Conservation (phyloP, 2,113 vertebrate species). For the Cottus gobio region DNA sequence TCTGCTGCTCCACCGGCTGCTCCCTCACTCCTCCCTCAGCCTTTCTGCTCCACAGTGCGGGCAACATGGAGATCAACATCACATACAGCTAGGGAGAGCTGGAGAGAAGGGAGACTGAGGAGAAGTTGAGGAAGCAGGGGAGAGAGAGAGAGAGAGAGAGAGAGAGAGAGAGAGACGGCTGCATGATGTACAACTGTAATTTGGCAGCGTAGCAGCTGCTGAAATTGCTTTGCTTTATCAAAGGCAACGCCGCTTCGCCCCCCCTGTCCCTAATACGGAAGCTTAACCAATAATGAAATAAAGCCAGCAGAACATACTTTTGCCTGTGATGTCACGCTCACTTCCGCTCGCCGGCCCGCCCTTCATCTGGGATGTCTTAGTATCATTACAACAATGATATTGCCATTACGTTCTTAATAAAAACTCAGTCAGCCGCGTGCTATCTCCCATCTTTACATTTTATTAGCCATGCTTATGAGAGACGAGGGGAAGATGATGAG, state of each 20-base stretch:
- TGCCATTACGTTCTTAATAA: slow-evolving; percentile 76
- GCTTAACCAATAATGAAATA: slow-evolving; percentile 77
- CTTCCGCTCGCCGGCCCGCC: slow-evolving; percentile 48
- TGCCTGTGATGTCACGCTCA: slow-evolving; percentile 73
- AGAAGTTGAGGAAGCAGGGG: slow-evolving; percentile 55
- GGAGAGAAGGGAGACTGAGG: slow-evolving; percentile 13
- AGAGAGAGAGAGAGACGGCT: slow-evolving; percentile 54
- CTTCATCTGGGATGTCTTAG: slow-evolving; percentile 56
- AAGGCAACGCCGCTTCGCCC: slow-evolving; percentile 56
- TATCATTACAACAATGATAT: slow-evolving; percentile 62
- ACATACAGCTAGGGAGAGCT: slow-evolving; percentile 37
- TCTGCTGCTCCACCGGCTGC: slow-evolving; percentile 46
- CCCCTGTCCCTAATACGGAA: slow-evolving; percentile 71
- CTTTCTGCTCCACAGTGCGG: slow-evolving; percentile 55
- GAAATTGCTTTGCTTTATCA: slow-evolving; percentile 85
- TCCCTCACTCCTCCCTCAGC: slow-evolving; percentile 11
- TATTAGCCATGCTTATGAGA: slow-evolving; percentile 76
- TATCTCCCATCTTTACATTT: slow-evolving; percentile 81
- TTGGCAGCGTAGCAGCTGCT: slow-evolving; percentile 73
- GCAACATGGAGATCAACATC: slow-evolving; percentile 74
- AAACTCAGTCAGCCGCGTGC: slow-evolving; percentile 61
- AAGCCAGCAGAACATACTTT: slow-evolving; percentile 59
- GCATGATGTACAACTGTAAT: slow-evolving; percentile 82
- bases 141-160: slow-evolving; percentile 49
- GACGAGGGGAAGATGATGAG: slow-evolving; percentile 65